Evolutionary conservation across 2,888 invertebrate species (phyloP).

Genomic region (Drosophila formosana): DNA sequence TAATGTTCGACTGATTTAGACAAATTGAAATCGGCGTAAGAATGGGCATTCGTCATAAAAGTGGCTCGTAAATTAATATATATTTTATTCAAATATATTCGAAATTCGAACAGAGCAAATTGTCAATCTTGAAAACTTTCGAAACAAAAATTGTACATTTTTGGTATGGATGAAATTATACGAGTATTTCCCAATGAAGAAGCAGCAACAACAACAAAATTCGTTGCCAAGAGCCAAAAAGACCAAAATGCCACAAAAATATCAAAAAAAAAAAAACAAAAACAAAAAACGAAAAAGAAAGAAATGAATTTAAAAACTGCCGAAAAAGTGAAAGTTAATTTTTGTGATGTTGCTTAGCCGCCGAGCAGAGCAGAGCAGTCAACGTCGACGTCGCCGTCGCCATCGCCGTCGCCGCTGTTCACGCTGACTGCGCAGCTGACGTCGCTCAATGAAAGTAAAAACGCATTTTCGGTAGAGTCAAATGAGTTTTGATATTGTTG

Average conservation of each 20-base stretch:
- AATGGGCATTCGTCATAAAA: no score
- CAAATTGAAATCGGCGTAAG: no score
- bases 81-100: slow-evolving; percentile 20
- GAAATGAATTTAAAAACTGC: slow-evolving; percentile 82
- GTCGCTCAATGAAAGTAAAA: slow-evolving; percentile 82
- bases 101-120: slow-evolving; percentile 31
- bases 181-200: slow-evolving; percentile 44
- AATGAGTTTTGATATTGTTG: slow-evolving; percentile 61
- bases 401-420: slow-evolving; percentile 12
- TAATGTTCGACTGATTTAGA: neutral
- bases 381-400: slow-evolving; percentile 27
- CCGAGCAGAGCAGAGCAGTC: slow-evolving; percentile 54
- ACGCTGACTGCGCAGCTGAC: slow-evolving; percentile 31
- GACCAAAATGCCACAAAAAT: slow-evolving; percentile 43
- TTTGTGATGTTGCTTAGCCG: slow-evolving; percentile 73
- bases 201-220: slow-evolving; percentile 18
- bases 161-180: slow-evolving; percentile 55
- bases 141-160: slow-evolving; percentile 47
- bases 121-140: slow-evolving; percentile 45
- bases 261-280: slow-evolving; percentile 43
- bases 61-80: neutral
- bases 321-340: slow-evolving; percentile 85
- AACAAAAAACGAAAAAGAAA: slow-evolving; percentile 60
- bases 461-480: slow-evolving; percentile 68
- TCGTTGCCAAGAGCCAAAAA: slow-evolving; percentile 54